Evolutionary conservation across 1,140 invertebrate genomes (phyloP).

Genomic region (Heterodera schachtii): DNA sequence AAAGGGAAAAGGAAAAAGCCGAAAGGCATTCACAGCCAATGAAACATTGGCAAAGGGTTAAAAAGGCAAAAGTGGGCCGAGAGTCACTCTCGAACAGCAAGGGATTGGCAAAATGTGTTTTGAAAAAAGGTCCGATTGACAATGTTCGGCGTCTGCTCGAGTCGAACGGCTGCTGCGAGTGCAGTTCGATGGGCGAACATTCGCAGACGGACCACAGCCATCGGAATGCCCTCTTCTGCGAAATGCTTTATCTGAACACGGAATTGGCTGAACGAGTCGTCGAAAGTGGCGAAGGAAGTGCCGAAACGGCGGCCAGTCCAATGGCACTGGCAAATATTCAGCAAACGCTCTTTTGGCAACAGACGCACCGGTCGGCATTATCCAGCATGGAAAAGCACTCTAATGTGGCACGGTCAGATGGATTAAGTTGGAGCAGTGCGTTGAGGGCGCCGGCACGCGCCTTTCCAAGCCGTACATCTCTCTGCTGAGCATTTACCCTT

Average conservation of each 20-base stretch:
- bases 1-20: no score
- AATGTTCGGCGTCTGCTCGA: conserved; percentile 50
- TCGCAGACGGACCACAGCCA: conserved; percentile 12
- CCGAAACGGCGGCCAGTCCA: neutral
- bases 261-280: conserved; percentile 26
- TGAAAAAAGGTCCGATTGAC: conserved; percentile 45
- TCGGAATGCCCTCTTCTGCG: conserved; percentile 43
- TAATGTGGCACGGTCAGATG: conserved; percentile 23
- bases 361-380: conserved; percentile 31
- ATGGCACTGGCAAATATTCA: conserved; percentile 27
- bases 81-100: no score
- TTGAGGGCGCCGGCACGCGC: conserved; percentile 57
- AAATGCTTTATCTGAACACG: conserved; percentile 54
- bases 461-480: conserved; percentile 54
- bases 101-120: neutral
- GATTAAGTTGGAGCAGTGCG: conserved; percentile 54
- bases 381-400: neutral
- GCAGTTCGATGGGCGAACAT: neutral
- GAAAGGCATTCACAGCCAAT: no score
- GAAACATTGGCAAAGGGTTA: no score
- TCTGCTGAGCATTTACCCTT: conserved; percentile 42
- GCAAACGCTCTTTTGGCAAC: conserved; percentile 35
- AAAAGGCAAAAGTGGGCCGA: no score
- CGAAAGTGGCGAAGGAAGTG: conserved; percentile 2
- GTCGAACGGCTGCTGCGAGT: neutral